These are phyloP conservation scores for Sussaba pulchella DNA, from an alignment of 2,888 invertebrate genomes.

Conservation along the genomic window DNA sequence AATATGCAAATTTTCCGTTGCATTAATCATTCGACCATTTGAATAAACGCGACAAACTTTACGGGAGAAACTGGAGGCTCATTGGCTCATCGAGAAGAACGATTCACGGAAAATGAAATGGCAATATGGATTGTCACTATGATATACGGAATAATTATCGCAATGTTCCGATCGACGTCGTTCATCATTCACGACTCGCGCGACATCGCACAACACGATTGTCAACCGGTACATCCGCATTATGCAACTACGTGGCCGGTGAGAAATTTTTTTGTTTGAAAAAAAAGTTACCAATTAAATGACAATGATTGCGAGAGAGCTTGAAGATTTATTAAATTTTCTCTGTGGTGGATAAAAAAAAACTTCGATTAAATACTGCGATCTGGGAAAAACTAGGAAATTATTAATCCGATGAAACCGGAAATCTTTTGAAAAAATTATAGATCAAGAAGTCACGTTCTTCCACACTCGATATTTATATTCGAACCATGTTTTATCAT, in stretches of 20 bases:
- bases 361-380: too few relatives aligned
- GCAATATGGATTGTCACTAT: conserved; percentile 54
- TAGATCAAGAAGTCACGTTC: too few relatives aligned
- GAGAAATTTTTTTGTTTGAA: too few relatives aligned
- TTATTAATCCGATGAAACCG: too few relatives aligned
- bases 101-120: conserved; percentile 39
- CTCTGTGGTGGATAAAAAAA: neutral
- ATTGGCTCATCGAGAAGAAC: neutral
- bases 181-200: conserved; percentile 1
- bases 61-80: conserved; percentile 6
- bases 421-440: too few relatives aligned
- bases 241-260: conserved; percentile 4
- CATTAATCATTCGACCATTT: conserved; percentile 17
- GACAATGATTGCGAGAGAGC: neutral
- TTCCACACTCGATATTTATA: too few relatives aligned
- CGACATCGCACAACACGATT: conserved; percentile 1
- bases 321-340: neutral
- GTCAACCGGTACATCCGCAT: conserved; percentile 2
- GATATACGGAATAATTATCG: conserved; percentile 42
- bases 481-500: too few relatives aligned
- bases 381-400: too few relatives aligned
- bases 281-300: neutral
- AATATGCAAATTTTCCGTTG: conserved; percentile 8
- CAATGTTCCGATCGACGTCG: conserved; percentile 10
- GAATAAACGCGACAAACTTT: conserved; percentile 4